Evolutionary conservation across 2,113 vertebrate genomes (phyloP), one percentile per base, ranked within the genome.

Genomic region (human (Homo sapiens)): DNA sequence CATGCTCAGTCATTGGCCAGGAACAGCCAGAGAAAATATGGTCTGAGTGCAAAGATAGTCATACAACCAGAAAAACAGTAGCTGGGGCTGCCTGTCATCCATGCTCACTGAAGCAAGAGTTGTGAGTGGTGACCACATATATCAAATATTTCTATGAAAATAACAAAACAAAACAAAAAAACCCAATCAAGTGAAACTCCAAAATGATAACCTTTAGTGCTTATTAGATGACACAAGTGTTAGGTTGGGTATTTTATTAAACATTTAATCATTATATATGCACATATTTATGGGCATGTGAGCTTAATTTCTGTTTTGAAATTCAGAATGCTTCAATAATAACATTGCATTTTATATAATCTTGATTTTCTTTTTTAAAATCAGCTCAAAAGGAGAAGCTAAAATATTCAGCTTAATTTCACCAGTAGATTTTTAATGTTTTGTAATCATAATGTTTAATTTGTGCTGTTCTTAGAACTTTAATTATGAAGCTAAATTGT

Each of bases 391-490:
- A 78, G 12, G 78, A 97, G 78, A 97, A 94, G 93, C 96, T 96
- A 73, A 73, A 98, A 97, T 98, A 97, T 25, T 95, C 83, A 43
- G 73, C 96, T 98, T 96, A 98, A 55, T 97, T 96, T 97, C 79
- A 91, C 97, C 92, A 97, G 8, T 98, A 97, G 93, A 97, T 92
- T 97, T 98, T 98, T 98, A 98, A 98, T 98, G 95, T 98, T 98
- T 99, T 98, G 95, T 98, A 98, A 98, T 98, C 98, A 98, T 98
- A 98, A 98, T 98, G 97, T 98, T 99, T 98, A 98, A 98, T 99
- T 98, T 98, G 93, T 96, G 97, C 97, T 98, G 97, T 97, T 98
- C 97, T 98, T 97, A 97, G 98, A 98, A 98, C 97, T 98, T 99
- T 98, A 99, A 99, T 99, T 99, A 99, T 97, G 98, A 98, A 98